These are phyloP conservation scores for Heterodera schachtii DNA, from an alignment of 1,140 invertebrate genomes.

Conservation along the genomic window DNA sequence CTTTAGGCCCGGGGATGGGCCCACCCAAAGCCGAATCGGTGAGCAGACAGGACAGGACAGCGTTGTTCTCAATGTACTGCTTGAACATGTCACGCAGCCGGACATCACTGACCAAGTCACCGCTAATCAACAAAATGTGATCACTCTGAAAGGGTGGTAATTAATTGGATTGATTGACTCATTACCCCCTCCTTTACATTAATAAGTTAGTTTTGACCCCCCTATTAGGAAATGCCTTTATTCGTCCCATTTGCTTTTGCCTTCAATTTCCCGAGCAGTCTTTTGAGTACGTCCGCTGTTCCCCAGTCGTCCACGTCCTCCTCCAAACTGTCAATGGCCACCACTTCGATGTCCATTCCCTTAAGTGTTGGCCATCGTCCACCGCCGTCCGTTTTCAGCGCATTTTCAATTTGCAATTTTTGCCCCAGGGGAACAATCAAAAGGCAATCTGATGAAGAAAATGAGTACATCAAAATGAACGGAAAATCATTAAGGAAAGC, in stretches of 20 bases:
- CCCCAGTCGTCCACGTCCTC: constrained; percentile 43
- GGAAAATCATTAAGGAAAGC: too few relatives aligned
- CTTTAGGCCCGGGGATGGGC: constrained; percentile 42
- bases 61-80: constrained; percentile 38
- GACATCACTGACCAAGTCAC: constrained; percentile 54
- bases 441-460: constrained; percentile 7
- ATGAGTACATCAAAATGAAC: too few relatives aligned
- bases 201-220: too few relatives aligned
- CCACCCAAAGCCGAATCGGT: constrained; percentile 39
- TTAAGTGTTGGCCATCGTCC: constrained; percentile 33
- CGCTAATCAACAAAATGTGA: constrained; percentile 41
- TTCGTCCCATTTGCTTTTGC: background rate
- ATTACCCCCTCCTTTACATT: too few relatives aligned
- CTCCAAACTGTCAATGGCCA: constrained; percentile 13
- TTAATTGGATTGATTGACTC: too few relatives aligned
- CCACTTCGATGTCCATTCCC: constrained; percentile 42
- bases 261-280: constrained; percentile 35
- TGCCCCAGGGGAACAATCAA: constrained; percentile 33
- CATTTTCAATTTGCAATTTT: constrained; percentile 37
- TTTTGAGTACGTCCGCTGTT: constrained; percentile 48
- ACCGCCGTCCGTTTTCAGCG: constrained; percentile 21
- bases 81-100: constrained; percentile 39
- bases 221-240: too few relatives aligned
- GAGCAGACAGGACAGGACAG: constrained; percentile 46
- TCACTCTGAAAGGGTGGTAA: constrained; percentile 37